These are phyloP conservation scores for Protonibea diacanthus DNA, from an alignment of 2,797 vertebrate genomes.

Conservation along the genomic window DNA sequence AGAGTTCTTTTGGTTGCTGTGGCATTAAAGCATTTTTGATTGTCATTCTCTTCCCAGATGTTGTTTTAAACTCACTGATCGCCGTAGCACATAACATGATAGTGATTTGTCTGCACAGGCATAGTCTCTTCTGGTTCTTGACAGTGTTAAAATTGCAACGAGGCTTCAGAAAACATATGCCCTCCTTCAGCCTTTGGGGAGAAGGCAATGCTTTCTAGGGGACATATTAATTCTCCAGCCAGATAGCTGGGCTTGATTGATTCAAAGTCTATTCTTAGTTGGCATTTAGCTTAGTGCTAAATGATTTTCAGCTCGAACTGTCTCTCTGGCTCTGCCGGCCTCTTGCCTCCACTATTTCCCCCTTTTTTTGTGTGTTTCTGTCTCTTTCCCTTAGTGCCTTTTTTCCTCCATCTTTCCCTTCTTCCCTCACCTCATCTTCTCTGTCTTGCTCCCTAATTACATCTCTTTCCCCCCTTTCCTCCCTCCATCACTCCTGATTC, in stretches of 20 bases:
- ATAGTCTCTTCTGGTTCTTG: slow-evolving; percentile 8
- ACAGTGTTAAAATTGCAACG: slow-evolving; percentile 18
- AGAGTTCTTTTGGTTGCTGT: background rate
- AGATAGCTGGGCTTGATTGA: slow-evolving; percentile 83
- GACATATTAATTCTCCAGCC: slow-evolving; percentile 78
- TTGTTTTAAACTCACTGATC: slow-evolving; percentile 17
- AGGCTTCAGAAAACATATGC: slow-evolving; percentile 48
- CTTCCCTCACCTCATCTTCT: slow-evolving; percentile 46
- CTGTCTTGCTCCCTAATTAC: slow-evolving; percentile 66
- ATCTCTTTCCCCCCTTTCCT: slow-evolving; percentile 43
- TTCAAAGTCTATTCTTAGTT: slow-evolving; percentile 88
- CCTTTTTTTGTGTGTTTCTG: slow-evolving; percentile 31
- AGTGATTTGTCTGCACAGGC: slow-evolving; percentile 5
- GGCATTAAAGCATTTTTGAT: slow-evolving; percentile 25
- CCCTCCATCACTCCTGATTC: slow-evolving; percentile 67
- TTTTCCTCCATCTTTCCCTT: slow-evolving; percentile 29
- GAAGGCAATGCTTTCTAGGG: slow-evolving; percentile 64
- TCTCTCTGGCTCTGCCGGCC: slow-evolving; percentile 53
- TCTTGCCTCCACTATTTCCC: slow-evolving; percentile 39
- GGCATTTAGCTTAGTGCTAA: slow-evolving; percentile 86
- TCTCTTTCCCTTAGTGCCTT: slow-evolving; percentile 32
- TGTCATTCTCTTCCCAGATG: slow-evolving; percentile 13
- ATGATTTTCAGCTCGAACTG: slow-evolving; percentile 83
- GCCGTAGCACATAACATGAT: slow-evolving; percentile 3
- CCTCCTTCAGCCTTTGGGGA: slow-evolving; percentile 44